Base-by-base conservation (phyloP, 2,888 invertebrate genomes). In the Cremastinae sp. region DNA sequence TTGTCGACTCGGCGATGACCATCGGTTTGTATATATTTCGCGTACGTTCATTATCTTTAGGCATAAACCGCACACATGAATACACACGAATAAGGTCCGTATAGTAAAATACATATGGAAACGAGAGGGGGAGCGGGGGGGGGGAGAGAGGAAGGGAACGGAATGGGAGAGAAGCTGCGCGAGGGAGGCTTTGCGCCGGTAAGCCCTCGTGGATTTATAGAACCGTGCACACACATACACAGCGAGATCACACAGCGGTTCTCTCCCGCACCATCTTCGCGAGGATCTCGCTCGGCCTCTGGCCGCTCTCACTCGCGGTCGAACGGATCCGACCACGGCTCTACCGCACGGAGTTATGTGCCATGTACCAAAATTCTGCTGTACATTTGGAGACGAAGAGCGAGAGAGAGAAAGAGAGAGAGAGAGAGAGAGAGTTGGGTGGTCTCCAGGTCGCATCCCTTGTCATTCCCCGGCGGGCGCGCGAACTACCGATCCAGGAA, bases 101-200 rank as follows among this genome's bases (percentile, higher is more conserved):
- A 5, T 5, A 28, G 28, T n/a, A n/a, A 28, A 2, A 2, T 28
- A 28, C 28, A 41, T 53, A 18, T 20, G 22, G 9, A 45, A 12
- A 56, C 41, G 51, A 12, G 75, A 69, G 54, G 34, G 49, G 58
- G 43, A 68, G 56, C 53, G 36, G 74, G 66, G 59, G 5, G 65
- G 75, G 34, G 77, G 74, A 53, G 53, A 70, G 69, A 66, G 56
- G 12, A 79, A 53, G 49, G 58, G 58, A 51, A 74, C 70, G 45
- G n/a, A 56, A 43, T 53, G 49, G 41, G 56, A 64, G 76, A 45
- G 80, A 84, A 82, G 84, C 84, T 85, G 84, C 83, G 86, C 87
- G 84, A 86, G 89, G 87, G 88, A 90, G 90, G 90, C 90, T 90
- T 90, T 90, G 90, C 86, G 88, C 87, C 88, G 86, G 88, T 91